Conservation (phyloP, 2,888 invertebrate genomes). For the Autographa pulchrina region DNA sequence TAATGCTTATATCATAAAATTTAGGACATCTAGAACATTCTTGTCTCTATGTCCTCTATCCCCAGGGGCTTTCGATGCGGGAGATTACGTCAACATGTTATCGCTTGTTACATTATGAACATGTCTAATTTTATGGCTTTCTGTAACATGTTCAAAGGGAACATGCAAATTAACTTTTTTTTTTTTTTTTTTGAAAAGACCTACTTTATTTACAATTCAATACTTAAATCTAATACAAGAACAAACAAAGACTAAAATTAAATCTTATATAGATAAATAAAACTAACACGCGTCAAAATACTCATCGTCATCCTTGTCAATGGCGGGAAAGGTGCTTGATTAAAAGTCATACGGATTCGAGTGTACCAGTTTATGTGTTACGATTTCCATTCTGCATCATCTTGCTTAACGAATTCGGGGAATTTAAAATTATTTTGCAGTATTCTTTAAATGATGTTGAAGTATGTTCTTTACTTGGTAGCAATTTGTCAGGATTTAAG, state of each 20-base stretch:
- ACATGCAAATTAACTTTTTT: slow-evolving; percentile 47
- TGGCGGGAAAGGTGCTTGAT: no score
- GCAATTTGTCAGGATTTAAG: background rate
- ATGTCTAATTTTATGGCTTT: slow-evolving; percentile 53
- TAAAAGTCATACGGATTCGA: slow-evolving; percentile 28
- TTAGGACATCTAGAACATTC: slow-evolving; percentile 21
- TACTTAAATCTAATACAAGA: no score
- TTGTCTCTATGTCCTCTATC: slow-evolving; percentile 60
- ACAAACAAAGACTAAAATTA: no score
- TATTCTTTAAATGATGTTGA: background rate
- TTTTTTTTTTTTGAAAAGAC: no score
- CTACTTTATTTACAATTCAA: no score
- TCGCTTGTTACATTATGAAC: slow-evolving; percentile 61
- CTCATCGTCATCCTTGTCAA: no score
- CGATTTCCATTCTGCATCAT: background rate
- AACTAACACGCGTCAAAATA: no score
- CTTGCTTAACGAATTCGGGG: background rate
- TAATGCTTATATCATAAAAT: background rate
- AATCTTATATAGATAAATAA: no score
- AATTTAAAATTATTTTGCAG: background rate
- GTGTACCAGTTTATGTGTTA: slow-evolving; percentile 10
- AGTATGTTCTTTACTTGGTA: background rate
- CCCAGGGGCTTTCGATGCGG: slow-evolving; percentile 58
- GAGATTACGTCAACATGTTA: slow-evolving; percentile 69
- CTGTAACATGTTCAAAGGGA: slow-evolving; percentile 38